Conservation (phyloP, 1,140 invertebrate species). For the Asbolus verrucosus region DNA sequence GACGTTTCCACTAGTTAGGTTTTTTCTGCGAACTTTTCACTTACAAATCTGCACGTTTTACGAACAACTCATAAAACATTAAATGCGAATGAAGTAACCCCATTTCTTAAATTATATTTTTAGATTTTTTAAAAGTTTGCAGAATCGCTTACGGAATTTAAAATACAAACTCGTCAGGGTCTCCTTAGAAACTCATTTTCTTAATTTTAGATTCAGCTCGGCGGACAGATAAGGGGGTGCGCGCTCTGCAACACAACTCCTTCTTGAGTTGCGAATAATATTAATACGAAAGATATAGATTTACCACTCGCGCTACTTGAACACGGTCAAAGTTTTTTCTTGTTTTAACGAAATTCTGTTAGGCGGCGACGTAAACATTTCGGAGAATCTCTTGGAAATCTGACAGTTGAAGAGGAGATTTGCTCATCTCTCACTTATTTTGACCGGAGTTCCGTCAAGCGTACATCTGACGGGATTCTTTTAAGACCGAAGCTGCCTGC, state of each 20-base stretch:
- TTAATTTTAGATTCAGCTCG: conserved; percentile 47
- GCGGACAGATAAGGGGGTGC: conserved; percentile 12
- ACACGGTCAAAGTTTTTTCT: conserved; percentile 8
- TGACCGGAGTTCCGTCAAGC: conserved; percentile 27
- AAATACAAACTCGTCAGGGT: conserved; percentile 47
- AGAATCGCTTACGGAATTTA: conserved; percentile 43
- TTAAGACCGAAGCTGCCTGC: conserved; percentile 39
- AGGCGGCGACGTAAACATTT: conserved; percentile 32
- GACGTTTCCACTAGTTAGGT: conserved; percentile 40
- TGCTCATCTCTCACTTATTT: conserved; percentile 47
- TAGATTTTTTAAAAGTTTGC: conserved; percentile 48
- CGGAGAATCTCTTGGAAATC: conserved; percentile 42
- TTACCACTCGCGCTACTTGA: no score
- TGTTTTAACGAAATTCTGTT: conserved; percentile 36
- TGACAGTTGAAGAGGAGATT: conserved; percentile 47
- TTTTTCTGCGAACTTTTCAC: conserved; percentile 44
- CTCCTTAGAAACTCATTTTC: conserved; percentile 48
- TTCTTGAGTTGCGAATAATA: conserved; percentile 35
- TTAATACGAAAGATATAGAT: conserved; percentile 43
- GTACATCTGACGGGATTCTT: conserved; percentile 36
- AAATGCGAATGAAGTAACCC: conserved; percentile 49
- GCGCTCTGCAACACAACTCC: conserved; percentile 25
- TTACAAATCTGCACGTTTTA: conserved; percentile 48
- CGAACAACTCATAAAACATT: conserved; percentile 49
- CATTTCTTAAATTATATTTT: conserved; percentile 50